Conservation (phyloP, 64 coral and sea anemone genomes). For the Montipora capricornis region DNA sequence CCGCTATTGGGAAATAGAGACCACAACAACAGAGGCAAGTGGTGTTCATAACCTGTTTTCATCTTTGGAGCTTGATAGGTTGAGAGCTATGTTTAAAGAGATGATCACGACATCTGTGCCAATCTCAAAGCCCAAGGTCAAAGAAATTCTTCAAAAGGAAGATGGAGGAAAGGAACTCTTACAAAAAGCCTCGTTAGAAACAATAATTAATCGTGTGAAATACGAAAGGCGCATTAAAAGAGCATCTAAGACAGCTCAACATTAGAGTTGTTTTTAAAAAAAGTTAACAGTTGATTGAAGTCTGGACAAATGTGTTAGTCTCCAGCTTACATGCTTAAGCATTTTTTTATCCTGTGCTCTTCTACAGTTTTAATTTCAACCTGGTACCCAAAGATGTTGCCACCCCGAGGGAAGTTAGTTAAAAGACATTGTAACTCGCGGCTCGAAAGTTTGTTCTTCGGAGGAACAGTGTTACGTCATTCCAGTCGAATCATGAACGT, state of each 20-base stretch:
- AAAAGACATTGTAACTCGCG: too few relatives aligned
- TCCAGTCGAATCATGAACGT: too few relatives aligned
- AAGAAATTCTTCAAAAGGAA: conserved; percentile 46
- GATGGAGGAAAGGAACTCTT: too few relatives aligned
- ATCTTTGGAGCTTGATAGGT: conserved; percentile 9
- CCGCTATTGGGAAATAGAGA: not conserved
- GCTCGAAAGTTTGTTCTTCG: too few relatives aligned
- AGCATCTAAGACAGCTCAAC: conserved; percentile 6
- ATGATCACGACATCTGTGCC: conserved; percentile 41
- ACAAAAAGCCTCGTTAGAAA: too few relatives aligned
- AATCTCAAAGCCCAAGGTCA: conserved; percentile 34
- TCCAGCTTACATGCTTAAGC: conserved; percentile 1
- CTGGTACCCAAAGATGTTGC: too few relatives aligned
- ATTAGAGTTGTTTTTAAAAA: not conserved
- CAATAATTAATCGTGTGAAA: conserved; percentile 25
- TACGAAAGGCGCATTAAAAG: not conserved
- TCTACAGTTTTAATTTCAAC: too few relatives aligned
- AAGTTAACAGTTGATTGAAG: too few relatives aligned
- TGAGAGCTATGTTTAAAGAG: conserved; percentile 29
- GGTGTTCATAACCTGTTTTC: conserved; percentile 28
- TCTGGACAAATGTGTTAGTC: not conserved
- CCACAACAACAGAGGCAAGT: conserved; percentile 24
- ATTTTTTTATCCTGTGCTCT: not conserved
- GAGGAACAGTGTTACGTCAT: too few relatives aligned
- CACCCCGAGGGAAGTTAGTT: too few relatives aligned